Evolutionary conservation across 1,140 invertebrate genomes (phyloP).

Genomic region (Papilio xuthus): DNA sequence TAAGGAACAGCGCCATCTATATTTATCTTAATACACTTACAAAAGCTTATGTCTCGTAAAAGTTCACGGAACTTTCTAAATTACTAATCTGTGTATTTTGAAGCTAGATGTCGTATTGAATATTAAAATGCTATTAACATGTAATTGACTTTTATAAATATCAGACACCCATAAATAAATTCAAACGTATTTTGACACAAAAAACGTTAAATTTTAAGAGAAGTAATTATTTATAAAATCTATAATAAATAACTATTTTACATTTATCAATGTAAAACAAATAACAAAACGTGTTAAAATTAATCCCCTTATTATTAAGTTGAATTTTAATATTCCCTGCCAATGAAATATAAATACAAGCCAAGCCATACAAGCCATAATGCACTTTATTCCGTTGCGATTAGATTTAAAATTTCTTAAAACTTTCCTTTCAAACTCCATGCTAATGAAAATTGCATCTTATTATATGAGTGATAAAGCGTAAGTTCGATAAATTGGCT

Average conservation of each 20-base stretch:
- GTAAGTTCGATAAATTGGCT: background rate
- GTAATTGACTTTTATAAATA: no score
- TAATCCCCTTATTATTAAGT: no score
- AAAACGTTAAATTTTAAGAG: no score
- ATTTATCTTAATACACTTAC: background rate
- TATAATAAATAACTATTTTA: no score
- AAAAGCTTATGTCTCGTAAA: background rate
- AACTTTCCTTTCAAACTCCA: background rate
- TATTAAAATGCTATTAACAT: background rate
- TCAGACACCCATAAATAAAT: no score
- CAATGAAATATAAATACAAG: background rate
- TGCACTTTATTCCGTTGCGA: background rate
- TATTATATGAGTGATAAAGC: background rate
- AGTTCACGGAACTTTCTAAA: background rate
- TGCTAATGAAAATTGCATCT: background rate
- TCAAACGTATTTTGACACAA: no score
- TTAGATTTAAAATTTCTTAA: background rate
- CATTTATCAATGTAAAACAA: no score
- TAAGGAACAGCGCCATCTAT: constrained; percentile 42
- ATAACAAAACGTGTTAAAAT: background rate
- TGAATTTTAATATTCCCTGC: background rate
- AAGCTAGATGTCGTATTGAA: background rate
- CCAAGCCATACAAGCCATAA: background rate
- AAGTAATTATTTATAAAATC: no score
- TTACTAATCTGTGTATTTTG: background rate